Conservation (phyloP, 2,888 invertebrate species). For the Bruchidius siliquastri region DNA sequence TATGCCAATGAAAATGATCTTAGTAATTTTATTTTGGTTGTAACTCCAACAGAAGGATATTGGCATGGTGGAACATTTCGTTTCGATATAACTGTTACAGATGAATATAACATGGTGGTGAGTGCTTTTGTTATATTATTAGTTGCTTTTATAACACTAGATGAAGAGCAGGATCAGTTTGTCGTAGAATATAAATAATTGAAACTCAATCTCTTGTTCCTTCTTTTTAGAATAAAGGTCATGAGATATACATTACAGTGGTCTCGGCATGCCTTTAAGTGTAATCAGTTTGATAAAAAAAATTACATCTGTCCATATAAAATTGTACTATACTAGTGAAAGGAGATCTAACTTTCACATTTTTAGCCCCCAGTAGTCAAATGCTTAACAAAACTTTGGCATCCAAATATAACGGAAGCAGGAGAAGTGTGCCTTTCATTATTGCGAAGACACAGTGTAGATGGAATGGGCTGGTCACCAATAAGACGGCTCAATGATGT, state of each 20-base stretch:
- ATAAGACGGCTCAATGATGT: conserved; percentile 88
- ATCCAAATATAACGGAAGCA: conserved; percentile 87
- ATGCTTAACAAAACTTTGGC: conserved; percentile 90
- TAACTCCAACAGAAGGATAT: conserved; percentile 79
- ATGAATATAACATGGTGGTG: conserved; percentile 95
- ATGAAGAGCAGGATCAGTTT: too few species aligned
- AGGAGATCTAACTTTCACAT: not conserved
- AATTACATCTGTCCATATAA: too few species aligned
- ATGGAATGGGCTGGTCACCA: conserved; percentile 89
- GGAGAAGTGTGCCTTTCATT: conserved; percentile 91
- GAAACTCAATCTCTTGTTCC: too few species aligned
- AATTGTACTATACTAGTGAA: too few species aligned
- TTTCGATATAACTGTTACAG: conserved; percentile 82
- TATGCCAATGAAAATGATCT: conserved; percentile 81
- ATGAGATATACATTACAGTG: too few species aligned
- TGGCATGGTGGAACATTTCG: conserved; percentile 85
- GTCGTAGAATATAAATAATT: too few species aligned
- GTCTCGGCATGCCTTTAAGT: too few species aligned
- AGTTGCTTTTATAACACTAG: conserved; percentile 54
- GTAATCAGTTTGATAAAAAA: too few species aligned
- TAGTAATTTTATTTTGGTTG: conserved; percentile 72
- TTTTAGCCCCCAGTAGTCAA: conserved; percentile 87
- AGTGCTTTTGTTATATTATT: conserved; percentile 48
- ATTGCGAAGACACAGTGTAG: conserved; percentile 84
- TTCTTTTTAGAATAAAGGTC: too few species aligned